Conservation (phyloP, 2,888 invertebrate genomes). For the Ypsolopha scabrella region DNA sequence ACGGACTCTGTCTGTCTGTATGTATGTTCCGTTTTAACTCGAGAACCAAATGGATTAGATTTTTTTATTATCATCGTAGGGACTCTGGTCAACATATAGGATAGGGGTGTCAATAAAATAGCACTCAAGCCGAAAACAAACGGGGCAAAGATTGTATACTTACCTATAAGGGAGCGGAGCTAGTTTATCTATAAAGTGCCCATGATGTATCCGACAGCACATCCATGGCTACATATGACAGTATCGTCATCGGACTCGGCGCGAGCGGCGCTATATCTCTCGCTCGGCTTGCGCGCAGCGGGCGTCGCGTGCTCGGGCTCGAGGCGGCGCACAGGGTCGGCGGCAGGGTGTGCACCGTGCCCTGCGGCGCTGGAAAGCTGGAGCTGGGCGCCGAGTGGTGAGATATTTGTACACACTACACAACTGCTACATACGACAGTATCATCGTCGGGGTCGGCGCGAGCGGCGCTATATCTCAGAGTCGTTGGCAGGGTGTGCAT, state of each 20-base stretch:
- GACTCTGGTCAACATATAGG: too few species aligned
- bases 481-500: background rate
- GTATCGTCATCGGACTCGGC: constrained; percentile 44
- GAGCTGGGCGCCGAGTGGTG: constrained; percentile 56
- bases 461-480: background rate
- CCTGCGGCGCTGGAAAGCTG: constrained; percentile 40
- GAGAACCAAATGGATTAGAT: too few species aligned
- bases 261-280: constrained; percentile 40
- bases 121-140: too few species aligned
- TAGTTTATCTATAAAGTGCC: too few species aligned
- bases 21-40: too few species aligned
- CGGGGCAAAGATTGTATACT: too few species aligned
- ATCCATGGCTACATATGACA: constrained; percentile 25
- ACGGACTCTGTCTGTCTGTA: too few species aligned
- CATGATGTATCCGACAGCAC: too few species aligned
- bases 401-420: constrained; percentile 8
- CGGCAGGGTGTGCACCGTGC: constrained; percentile 42
- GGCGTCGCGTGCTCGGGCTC: constrained; percentile 35
- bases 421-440: background rate
- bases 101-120: too few species aligned
- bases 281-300: constrained; percentile 29
- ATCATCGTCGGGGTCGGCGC: background rate
- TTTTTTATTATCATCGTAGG: too few species aligned
- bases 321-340: constrained; percentile 44
- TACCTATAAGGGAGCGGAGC: too few species aligned